These are phyloP conservation scores for Tethya wilhelma DNA, from an alignment of 37 sponge, comb jelly and placozoan genomes.

Conservation along the genomic window DNA sequence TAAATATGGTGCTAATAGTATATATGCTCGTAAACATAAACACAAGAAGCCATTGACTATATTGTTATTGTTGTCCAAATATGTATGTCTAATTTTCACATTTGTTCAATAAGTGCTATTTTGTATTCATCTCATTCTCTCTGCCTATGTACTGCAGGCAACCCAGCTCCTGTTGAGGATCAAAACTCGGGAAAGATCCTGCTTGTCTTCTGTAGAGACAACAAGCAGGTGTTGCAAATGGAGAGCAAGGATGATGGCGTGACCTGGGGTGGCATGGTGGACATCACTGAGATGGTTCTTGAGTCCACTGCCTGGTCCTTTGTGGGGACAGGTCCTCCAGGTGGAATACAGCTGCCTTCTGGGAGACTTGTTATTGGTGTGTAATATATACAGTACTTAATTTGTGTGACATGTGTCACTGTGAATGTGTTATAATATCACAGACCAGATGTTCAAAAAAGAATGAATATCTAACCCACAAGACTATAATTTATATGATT, in stretches of 20 bases:
- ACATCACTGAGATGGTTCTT: constrained; percentile 4
- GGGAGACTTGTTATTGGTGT: constrained; percentile 27
- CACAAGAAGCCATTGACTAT: not conserved
- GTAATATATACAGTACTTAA: too few relatives aligned
- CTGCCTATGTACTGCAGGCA: not conserved
- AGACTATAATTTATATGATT: too few relatives aligned
- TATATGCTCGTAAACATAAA: not conserved
- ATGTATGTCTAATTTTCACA: not conserved
- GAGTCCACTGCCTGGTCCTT: not conserved
- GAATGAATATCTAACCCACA: too few relatives aligned
- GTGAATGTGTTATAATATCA: too few relatives aligned
- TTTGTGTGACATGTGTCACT: too few relatives aligned
- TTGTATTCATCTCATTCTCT: too few relatives aligned
- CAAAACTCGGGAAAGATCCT: not conserved
- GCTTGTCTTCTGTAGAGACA: constrained; percentile 10
- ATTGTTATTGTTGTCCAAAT: not conserved
- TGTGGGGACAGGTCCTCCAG: constrained; percentile 15
- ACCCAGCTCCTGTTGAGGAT: constrained; percentile 27
- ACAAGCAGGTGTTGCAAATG: constrained; percentile 3
- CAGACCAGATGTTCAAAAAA: too few relatives aligned
- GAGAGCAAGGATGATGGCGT: constrained; percentile 27
- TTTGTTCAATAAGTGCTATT: not conserved
- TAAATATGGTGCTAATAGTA: not conserved
- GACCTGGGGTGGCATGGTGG: not conserved
- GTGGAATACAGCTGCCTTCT: constrained; percentile 27